Conservation (phyloP, 2,797 vertebrate species). For the Rhadinocentrus ornatus region DNA sequence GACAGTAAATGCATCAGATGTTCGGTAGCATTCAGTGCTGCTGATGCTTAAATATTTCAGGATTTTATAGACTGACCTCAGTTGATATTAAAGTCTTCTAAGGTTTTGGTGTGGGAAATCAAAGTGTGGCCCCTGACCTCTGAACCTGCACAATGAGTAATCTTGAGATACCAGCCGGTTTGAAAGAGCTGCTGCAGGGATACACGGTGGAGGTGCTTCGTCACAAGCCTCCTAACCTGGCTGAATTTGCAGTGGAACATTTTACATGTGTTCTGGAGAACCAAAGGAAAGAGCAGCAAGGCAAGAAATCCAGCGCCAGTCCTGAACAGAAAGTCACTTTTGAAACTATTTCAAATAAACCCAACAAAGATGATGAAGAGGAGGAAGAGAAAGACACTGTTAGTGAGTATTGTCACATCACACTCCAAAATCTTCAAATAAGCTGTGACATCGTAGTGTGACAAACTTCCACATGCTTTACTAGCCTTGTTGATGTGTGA, state of each 20-base stretch:
- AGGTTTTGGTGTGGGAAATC: background rate
- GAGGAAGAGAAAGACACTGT: slow-evolving; percentile 67
- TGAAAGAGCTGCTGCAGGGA: slow-evolving; percentile 90
- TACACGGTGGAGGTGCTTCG: slow-evolving; percentile 93
- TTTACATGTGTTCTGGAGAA: slow-evolving; percentile 85
- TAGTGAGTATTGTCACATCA: slow-evolving; percentile 59
- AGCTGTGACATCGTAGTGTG: background rate
- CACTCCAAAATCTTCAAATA: background rate
- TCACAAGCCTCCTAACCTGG: slow-evolving; percentile 84
- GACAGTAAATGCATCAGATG: slow-evolving; percentile 13
- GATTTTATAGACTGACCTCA: slow-evolving; percentile 1
- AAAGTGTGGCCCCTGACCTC: slow-evolving; percentile 13
- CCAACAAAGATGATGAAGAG: slow-evolving; percentile 36
- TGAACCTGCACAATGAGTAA: slow-evolving; percentile 73
- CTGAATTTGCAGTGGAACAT: slow-evolving; percentile 90
- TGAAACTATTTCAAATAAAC: slow-evolving; percentile 59
- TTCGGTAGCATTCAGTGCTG: background rate
- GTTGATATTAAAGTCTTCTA: slow-evolving; percentile 3
- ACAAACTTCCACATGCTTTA: background rate
- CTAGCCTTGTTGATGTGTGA: background rate
- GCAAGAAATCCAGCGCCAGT: slow-evolving; percentile 35
- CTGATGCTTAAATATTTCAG: slow-evolving; percentile 7
- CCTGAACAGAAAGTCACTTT: slow-evolving; percentile 72
- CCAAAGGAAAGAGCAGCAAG: slow-evolving; percentile 67
- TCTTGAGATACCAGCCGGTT: slow-evolving; percentile 87